Evolutionary conservation across 2,797 vertebrate genomes (phyloP), one percentile per base, ranked within the genome.

Genomic region (Hippopotamyrus pictus): DNA sequence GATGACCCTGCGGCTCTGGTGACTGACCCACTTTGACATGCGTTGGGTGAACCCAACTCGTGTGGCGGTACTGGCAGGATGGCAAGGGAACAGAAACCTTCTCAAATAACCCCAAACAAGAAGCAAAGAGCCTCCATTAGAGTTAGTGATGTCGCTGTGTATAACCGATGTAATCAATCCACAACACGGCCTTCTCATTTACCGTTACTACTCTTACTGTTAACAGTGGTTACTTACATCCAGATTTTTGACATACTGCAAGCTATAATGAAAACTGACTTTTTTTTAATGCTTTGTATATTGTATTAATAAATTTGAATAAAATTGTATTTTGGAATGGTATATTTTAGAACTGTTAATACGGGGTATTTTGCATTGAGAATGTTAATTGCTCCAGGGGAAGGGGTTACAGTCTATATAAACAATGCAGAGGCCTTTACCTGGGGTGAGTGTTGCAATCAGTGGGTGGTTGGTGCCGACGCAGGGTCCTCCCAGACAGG

Each of bases 81-180:
- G 37, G 73, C 17, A 44, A n/a, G 14, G 73, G 73, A 19, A 44
- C 73, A 79, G 17, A 44, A 44, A 79, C 14, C 73, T 79, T 79
- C 73, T 79, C 73, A n/a, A 41, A 44, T 79, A 44, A 79, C 73
- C 73, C 73, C 37, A 87, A 87, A 86, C 48, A 33, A 86, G 29
- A 53, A 41, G 86, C 29, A 87, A 87, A 62, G 25, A 87, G 73
- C 73, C 73, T 79, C 73, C 73, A 79, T 79, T 79, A 44, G 5
- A 44, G 33, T 79, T 79, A 79, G 73, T 29, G 8, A 87, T 87
- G 86, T 41, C 37, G 29, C 6, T 33, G 37, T 87, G 29, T 79
- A 79, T 69, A 82, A 84, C 19, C 11, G 14, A 86, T 83, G 88
- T 65, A 86, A 89, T 79, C 73, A 89, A 88, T 89, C 87, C 37